Conservation (phyloP, 53 echinoderm and acorn worm genomes). For the Glandiceps talaboti region DNA sequence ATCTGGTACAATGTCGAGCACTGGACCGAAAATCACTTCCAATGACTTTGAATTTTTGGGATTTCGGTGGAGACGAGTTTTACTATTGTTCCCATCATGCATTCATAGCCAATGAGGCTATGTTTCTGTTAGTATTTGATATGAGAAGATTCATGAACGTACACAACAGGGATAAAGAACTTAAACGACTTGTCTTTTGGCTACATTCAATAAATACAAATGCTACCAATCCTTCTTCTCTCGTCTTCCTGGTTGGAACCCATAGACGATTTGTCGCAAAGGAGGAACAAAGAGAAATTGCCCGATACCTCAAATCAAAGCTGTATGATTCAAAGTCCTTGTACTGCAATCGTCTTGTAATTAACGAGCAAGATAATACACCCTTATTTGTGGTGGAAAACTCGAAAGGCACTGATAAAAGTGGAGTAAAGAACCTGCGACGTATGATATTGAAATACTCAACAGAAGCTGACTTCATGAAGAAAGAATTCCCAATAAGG, state of each 20-base stretch:
- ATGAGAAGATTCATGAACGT: neutral
- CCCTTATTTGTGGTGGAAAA: neutral
- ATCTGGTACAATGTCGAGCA: neutral
- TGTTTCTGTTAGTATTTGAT: neutral
- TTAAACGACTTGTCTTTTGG: slow-evolving; percentile 18
- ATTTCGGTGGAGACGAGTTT: slow-evolving; percentile 7
- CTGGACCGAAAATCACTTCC: neutral
- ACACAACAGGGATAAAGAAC: neutral
- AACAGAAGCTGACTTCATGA: neutral
- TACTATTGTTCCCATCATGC: slow-evolving; percentile 12
- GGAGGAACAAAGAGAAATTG: neutral
- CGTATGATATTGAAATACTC: neutral
- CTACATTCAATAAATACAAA: slow-evolving; percentile 23
- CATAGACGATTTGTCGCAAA: neutral
- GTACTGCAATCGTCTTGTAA: neutral
- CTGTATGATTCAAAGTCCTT: neutral
- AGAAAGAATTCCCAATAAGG: neutral
- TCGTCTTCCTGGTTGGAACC: neutral
- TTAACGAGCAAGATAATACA: neutral
- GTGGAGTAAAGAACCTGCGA: neutral
- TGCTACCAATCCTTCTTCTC: slow-evolving; percentile 11
- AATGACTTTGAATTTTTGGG: neutral
- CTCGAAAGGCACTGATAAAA: neutral
- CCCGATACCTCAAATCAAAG: neutral
- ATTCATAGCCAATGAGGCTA: neutral